Conservation (phyloP, 2,113 vertebrate genomes). For the Scolopax mira region DNA sequence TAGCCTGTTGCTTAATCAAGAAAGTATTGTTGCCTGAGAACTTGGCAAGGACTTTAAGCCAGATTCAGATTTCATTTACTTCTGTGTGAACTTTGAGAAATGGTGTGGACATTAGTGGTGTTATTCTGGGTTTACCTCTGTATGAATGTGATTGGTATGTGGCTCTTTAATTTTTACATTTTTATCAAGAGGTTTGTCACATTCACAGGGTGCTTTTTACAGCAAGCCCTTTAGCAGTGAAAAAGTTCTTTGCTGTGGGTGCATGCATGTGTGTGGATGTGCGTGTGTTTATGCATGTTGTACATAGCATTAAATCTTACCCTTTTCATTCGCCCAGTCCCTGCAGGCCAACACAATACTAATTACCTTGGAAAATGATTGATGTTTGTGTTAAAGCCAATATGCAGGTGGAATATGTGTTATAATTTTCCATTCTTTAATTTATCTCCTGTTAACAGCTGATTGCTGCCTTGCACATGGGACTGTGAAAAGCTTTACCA, state of each 20-base stretch:
- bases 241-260: background rate
- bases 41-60: conserved; percentile 24
- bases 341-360: conserved; percentile 38
- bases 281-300: background rate
- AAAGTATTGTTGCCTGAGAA: conserved; percentile 47
- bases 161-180: background rate
- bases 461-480: conserved; percentile 28
- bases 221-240: background rate
- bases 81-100: background rate
- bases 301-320: conserved; percentile 37
- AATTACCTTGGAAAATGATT: conserved; percentile 63
- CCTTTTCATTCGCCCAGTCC: conserved; percentile 42
- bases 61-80: conserved; percentile 43
- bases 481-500: conserved; percentile 27
- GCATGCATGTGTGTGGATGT: background rate
- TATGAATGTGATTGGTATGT: background rate
- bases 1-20: conserved; percentile 42
- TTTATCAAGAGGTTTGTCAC: background rate
- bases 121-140: conserved; percentile 6
- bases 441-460: conserved; percentile 66
- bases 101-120: background rate
- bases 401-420: conserved; percentile 34
- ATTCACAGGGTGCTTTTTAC: background rate
- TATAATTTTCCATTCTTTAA: conserved; percentile 61
- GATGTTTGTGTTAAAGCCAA: conserved; percentile 60